Evolutionary conservation across 2,797 vertebrate species (phyloP), one percentile per base, ranked within the genome.

Genomic region (Poeciliopsis paucimaculata): DNA sequence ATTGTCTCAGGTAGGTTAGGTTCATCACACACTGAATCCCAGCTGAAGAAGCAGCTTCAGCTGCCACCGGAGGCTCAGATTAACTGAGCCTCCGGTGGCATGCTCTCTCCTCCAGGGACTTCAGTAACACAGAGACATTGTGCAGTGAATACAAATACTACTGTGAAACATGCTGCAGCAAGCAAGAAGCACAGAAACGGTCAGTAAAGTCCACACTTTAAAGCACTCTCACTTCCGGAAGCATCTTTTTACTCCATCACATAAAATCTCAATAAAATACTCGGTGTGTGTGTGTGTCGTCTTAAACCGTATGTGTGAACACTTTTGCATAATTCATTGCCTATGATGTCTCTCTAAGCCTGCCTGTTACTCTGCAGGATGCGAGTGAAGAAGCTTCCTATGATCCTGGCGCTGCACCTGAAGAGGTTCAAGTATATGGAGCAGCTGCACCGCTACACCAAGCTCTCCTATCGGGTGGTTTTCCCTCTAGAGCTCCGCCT

Each of bases 381-480:
- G 96, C 91, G 95, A 74, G 98, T 99, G 10, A 99, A 99, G 94
- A 98, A 98, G 90, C 94, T 99, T 79, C 98, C 98, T 15, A 99
- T 99, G 98, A 99, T 99, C 87, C 93, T 99, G 93, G 98, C 98
- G 1, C 96, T 99, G 43, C 98, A 99, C 90, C 96, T 99, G 76
- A 99, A 99, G 93, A 95, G 98, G 80, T 99, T 99, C 87, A 99
- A 99, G 94, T 99, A 99, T 84, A 99, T 99, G 98, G 98, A 99
- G 89, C 98, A 99, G 85, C 89, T 99, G 72, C 98, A 99, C 89
- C 97, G 98, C 82, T 99, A 99, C 81, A 99, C 98, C 75, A 99
- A 99, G 92, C 96, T 99, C 71, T 99, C 98, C 11, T 99, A 99
- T 41, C 96, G 98, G 0, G 98, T 99, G 55, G 98, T 99, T 18